Percentiles rank a stretch among this genome's conserved stretches.
Conservation (phyloP, 2,888 invertebrate species). For the Mythimna lalbum region DNA sequence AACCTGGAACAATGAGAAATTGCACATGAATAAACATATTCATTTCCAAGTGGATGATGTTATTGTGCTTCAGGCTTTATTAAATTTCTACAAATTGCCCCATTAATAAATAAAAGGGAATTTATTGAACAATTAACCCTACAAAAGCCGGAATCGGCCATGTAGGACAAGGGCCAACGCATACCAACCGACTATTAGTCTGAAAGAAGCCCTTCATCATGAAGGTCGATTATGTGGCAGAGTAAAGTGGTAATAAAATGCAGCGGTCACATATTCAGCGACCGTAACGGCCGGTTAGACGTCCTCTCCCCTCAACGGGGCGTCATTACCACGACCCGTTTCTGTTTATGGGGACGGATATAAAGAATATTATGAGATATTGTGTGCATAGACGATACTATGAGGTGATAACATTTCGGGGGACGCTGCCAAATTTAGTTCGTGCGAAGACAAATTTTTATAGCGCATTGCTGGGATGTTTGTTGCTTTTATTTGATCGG, state of each 20-base stretch:
- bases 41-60: background rate
- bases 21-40: constrained; percentile 4
- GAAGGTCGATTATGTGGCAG: constrained; percentile 90
- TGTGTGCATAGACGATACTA: constrained; percentile 85
- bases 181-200: constrained; percentile 83
- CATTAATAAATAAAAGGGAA: constrained; percentile 20
- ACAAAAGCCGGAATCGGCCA: constrained; percentile 46
- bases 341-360: constrained; percentile 89
- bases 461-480: constrained; percentile 65
- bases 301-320: constrained; percentile 84
- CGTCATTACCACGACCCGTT: constrained; percentile 89
- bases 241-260: constrained; percentile 91
- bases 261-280: constrained; percentile 90
- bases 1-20: constrained; percentile 89
- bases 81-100: constrained; percentile 21
- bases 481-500: constrained; percentile 56
- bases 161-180: constrained; percentile 63
- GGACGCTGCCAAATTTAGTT: constrained; percentile 80
- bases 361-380: constrained; percentile 90
- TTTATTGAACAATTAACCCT: constrained; percentile 53
- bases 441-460: constrained; percentile 81
- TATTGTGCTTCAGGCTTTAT: background rate
- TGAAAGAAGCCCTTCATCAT: constrained; percentile 87
- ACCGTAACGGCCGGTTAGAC: constrained; percentile 88
- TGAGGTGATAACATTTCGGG: constrained; percentile 87